Percentiles rank a stretch among this genome's conserved stretches.
Evolutionary conservation across 2,797 vertebrate genomes (phyloP).

Genomic region (Staurois parvus): DNA sequence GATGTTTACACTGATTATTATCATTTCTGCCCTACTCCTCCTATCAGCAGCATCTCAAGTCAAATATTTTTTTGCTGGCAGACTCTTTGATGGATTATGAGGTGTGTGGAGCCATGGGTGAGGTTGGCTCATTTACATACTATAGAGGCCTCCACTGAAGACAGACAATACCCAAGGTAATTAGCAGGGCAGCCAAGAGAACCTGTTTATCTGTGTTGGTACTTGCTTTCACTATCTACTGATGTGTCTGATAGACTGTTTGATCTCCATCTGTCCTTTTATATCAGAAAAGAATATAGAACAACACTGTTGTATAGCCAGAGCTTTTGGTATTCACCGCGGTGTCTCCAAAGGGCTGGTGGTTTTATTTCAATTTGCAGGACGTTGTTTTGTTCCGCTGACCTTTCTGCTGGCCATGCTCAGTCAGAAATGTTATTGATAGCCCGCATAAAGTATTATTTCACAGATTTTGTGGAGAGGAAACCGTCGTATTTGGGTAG

Average conservation of each 20-base stretch:
- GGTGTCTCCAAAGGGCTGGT: background rate
- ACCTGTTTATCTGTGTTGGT: background rate
- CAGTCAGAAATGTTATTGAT: background rate
- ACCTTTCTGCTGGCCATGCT: background rate
- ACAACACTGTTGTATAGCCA: background rate
- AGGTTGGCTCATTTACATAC: conserved; percentile 8
- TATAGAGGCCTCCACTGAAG: background rate
- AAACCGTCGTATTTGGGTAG: background rate
- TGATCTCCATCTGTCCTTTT: background rate
- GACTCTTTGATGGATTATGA: conserved; percentile 13
- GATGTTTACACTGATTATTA: background rate
- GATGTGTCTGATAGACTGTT: background rate
- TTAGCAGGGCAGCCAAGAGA: conserved; percentile 1
- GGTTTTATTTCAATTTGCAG: background rate
- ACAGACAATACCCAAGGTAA: conserved; percentile 11
- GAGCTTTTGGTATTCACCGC: background rate
- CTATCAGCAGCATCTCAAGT: conserved; percentile 20
- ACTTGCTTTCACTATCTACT: conserved; percentile 21
- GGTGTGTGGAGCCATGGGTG: conserved; percentile 31
- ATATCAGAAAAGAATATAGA: background rate
- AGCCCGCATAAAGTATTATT: background rate
- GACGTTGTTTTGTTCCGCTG: background rate
- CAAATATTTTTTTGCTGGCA: background rate
- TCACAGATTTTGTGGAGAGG: background rate
- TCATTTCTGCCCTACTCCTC: background rate